phyloP scores from a whole-genome alignment of 1,140 invertebrate genomes.

The Zaprionus tsacasi region DNA sequence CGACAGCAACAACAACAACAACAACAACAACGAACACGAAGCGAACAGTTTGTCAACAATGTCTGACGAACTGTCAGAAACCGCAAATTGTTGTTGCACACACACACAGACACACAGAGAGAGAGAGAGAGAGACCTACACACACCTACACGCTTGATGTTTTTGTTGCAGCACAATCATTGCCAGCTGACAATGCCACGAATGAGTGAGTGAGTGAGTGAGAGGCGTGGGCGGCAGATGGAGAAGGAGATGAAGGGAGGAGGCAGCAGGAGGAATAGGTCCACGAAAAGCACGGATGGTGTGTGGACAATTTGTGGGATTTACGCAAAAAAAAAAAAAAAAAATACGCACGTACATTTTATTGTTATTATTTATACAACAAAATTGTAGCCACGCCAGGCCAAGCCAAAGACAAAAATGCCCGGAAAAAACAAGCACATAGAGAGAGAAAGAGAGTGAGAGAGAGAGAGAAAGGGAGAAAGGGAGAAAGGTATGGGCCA shows the following conservation, averaged over 20 bases:
- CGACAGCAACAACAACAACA: slow-evolving; percentile 11
- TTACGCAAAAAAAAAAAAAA: slow-evolving; percentile 25
- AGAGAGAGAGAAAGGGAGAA: too few species aligned
- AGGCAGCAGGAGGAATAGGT: too few species aligned
- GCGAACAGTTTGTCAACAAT: slow-evolving; percentile 66
- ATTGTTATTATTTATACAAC: slow-evolving; percentile 72
- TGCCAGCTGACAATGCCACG: slow-evolving; percentile 48
- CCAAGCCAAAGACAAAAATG: slow-evolving; percentile 17
- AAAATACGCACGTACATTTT: slow-evolving; percentile 52
- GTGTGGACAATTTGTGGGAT: slow-evolving; percentile 66
- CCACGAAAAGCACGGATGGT: slow-evolving; percentile 47
- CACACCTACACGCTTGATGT: slow-evolving; percentile 15
- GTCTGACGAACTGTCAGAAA: slow-evolving; percentile 75
- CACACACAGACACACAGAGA: background rate
- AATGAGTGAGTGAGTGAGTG: background rate
- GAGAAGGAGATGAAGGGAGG: too few species aligned
- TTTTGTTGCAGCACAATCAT: slow-evolving; percentile 39
- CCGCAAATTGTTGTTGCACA: slow-evolving; percentile 58
- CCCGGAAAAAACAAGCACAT: background rate
- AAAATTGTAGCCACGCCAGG: slow-evolving; percentile 19
- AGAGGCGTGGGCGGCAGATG: too few species aligned
- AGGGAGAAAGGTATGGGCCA: too few species aligned
- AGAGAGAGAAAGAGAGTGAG: too few species aligned
- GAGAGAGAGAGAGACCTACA: too few species aligned
- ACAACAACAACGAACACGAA: slow-evolving; percentile 28